Conservation (phyloP, 2,113 vertebrate genomes). For the Lonchura striata region DNA sequence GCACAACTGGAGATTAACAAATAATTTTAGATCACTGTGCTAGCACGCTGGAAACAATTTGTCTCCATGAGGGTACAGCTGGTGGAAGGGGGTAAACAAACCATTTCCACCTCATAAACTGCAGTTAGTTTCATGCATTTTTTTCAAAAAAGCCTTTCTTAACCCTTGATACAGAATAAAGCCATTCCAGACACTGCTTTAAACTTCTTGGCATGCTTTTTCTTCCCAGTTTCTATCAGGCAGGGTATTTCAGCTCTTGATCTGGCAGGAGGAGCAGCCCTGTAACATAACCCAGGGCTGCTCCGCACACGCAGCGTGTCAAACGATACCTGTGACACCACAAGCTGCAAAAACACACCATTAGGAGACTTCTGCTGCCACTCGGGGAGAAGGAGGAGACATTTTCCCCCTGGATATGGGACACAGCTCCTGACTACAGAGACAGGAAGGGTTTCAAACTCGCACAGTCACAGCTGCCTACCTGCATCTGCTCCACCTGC, state of each 20-base stretch:
- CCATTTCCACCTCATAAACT: background rate
- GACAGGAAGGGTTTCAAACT: background rate
- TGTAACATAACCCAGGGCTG: background rate
- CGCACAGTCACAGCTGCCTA: conserved; percentile 25
- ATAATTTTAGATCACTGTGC: conserved; percentile 50
- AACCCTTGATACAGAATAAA: background rate
- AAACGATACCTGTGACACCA: background rate
- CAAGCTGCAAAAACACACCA: background rate
- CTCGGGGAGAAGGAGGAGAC: background rate
- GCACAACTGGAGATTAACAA: conserved; percentile 49
- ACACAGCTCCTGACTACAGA: background rate
- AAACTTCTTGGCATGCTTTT: background rate
- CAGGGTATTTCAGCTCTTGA: background rate
- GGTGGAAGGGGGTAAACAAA: background rate
- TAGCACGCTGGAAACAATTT: background rate
- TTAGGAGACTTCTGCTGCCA: background rate
- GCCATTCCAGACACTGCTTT: background rate
- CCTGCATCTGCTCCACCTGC: conserved; percentile 96
- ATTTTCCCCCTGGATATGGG: background rate
- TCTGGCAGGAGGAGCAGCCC: background rate
- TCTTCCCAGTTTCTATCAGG: background rate
- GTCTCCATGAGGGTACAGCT: background rate
- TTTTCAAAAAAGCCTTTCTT: background rate
- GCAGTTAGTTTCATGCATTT: background rate
- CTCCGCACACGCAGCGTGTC: background rate